Evolutionary conservation across 2,113 vertebrate species (phyloP), one percentile per base, ranked within the genome.

Genomic region (Gallinago undulata): DNA sequence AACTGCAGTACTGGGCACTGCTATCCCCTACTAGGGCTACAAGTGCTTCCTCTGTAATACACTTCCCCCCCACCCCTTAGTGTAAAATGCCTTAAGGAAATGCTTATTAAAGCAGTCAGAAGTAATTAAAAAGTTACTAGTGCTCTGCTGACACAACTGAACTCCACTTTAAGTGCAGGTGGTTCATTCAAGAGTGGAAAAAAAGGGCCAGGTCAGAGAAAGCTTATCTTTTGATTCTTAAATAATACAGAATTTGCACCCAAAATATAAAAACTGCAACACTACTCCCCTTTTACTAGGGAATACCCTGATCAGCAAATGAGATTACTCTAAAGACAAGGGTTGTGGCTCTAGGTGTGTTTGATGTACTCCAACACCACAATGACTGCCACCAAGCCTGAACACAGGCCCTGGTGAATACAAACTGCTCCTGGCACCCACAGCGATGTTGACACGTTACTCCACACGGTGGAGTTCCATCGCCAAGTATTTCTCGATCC

Each of bases 391-490:
- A 47, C 11, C 19, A 23, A 41, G 31, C 45, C 41, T 41, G 50
- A 92, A 55, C 31, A 27, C 5, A 6, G 15, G 21, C 15, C 5
- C 23, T 53, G 39, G n/a, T 27, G 41, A 69, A 69, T 5, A 64
- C 9, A 51, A 43, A 57, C 23, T 1, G 1, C 13, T 33, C 14
- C 57, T 30, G 62, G 53, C 53, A 83, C 67, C 50, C 33, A 45
- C 47, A 31, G 30, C 25, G 56, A 17, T 27, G 30, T 0, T 73
- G 11, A 21, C 6, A 0, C 5, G 6, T 76, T 85, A 30, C 21
- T 45, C 89, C 90, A 91, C 92, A 64, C 0, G 59, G 89, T 81
- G 67, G 75, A 39, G 39, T 39, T 39, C 39, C 11, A 12, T 39
- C 11, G 39, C 39, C 39, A 39, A 80, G 1, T 39, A 69, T 53